Evolutionary conservation across 2,888 invertebrate genomes (phyloP).

Genomic region (Habroteleia sp.): DNA sequence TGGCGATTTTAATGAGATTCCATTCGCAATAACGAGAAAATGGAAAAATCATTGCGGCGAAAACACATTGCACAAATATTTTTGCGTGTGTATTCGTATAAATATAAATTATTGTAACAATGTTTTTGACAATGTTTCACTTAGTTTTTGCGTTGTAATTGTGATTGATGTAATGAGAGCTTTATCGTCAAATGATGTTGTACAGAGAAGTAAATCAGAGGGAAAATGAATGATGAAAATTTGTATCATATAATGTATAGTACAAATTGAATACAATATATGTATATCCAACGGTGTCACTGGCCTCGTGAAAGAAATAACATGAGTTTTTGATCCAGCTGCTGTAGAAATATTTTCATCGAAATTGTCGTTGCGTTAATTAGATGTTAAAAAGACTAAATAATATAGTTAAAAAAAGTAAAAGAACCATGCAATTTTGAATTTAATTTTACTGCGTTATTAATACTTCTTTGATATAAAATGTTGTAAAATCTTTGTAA

Average conservation of each 20-base stretch:
- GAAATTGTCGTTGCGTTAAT: too few species aligned
- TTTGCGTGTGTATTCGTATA: constrained; percentile 39
- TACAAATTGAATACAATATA: too few species aligned
- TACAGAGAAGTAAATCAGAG: constrained; percentile 15
- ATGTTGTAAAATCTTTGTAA: too few species aligned
- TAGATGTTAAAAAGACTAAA: too few species aligned
- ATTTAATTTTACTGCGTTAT: too few species aligned
- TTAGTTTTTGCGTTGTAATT: constrained; percentile 38
- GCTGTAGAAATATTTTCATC: too few species aligned
- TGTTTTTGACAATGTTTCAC: constrained; percentile 52
- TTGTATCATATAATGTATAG: constrained; percentile 23
- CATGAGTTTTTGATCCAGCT: too few species aligned
- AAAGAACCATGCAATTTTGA: too few species aligned
- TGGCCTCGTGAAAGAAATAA: too few species aligned
- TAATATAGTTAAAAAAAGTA: too few species aligned
- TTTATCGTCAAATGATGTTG: constrained; percentile 42
- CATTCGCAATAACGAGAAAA: constrained; percentile 54
- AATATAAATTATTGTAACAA: constrained; percentile 52
- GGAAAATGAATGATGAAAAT: constrained; percentile 36
- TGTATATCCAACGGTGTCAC: too few species aligned
- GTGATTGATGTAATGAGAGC: constrained; percentile 56
- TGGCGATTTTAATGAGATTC: constrained; percentile 61
- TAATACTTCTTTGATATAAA: too few species aligned
- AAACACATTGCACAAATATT: constrained; percentile 48
- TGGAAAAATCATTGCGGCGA: constrained; percentile 59